phyloP scores from a whole-genome alignment of 1,140 invertebrate genomes.

The Neocloeon triangulifer region DNA sequence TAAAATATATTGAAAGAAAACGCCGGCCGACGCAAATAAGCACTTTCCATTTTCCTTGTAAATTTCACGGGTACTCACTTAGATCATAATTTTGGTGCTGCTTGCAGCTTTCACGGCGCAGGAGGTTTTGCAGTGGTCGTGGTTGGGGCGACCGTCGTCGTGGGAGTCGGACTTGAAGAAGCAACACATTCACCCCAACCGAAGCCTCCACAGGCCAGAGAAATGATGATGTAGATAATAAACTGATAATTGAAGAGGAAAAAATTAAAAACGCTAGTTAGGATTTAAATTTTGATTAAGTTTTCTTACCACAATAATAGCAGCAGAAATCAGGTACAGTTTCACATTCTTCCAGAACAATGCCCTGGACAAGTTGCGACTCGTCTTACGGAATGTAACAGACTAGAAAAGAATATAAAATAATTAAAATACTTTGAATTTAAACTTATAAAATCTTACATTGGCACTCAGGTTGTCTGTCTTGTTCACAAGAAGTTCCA shows the following conservation, averaged over 20 bases:
- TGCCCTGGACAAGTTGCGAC: conserved; percentile 60
- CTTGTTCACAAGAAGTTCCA: conserved; percentile 77
- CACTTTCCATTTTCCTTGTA: too few relatives aligned
- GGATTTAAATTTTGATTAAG: neutral
- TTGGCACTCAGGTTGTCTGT: conserved; percentile 69
- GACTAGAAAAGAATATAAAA: conserved; percentile 34
- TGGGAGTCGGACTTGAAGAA: too few relatives aligned
- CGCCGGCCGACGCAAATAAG: too few relatives aligned
- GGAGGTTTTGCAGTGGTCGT: too few relatives aligned
- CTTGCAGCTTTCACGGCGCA: too few relatives aligned
- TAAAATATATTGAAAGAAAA: too few relatives aligned
- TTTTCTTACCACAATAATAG: conserved; percentile 39
- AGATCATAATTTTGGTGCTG: too few relatives aligned
- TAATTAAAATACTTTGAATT: conserved; percentile 3
- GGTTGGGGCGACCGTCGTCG: too few relatives aligned
- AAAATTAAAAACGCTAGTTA: too few relatives aligned
- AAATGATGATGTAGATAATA: conserved; percentile 64
- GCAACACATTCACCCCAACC: conserved; percentile 49
- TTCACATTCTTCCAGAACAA: conserved; percentile 90
- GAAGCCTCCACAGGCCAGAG: conserved; percentile 65
- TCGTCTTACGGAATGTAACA: conserved; percentile 64
- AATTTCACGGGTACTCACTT: too few relatives aligned
- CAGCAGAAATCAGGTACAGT: conserved; percentile 54
- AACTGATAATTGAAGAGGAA: conserved; percentile 29
- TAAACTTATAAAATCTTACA: conserved; percentile 35